A percentile compares a stretch with the other conserved stretches of the same genome.
phyloP scores from a whole-genome alignment of 2,113 vertebrate species.

The Sinocyclocheilus anshuiensis region DNA sequence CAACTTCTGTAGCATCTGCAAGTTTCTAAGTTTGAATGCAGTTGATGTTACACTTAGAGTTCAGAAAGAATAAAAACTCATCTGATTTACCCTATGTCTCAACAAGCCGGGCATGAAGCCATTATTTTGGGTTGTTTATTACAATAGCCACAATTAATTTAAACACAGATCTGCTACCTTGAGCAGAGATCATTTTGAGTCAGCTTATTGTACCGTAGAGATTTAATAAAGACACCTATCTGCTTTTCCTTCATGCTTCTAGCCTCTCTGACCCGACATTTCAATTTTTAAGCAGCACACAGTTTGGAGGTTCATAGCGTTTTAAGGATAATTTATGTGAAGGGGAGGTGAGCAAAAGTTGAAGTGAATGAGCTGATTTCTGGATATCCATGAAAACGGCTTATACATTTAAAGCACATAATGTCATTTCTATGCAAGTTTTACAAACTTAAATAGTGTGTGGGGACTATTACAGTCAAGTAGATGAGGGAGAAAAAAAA shows the following conservation, averaged over 20 bases:
- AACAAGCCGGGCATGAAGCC: neutral
- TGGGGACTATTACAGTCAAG: slow-evolving; percentile 2
- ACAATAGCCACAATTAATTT: neutral
- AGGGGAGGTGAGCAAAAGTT: neutral
- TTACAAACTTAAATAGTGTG: neutral
- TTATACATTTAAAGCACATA: neutral
- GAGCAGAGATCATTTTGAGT: neutral
- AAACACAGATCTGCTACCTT: neutral
- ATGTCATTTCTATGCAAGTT: neutral
- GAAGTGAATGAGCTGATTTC: neutral
- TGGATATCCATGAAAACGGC: neutral
- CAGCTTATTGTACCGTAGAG: neutral
- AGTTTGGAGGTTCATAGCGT: neutral
- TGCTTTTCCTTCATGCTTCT: neutral
- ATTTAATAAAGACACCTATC: neutral
- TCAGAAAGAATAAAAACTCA: neutral
- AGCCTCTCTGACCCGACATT: neutral
- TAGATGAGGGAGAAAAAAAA: neutral
- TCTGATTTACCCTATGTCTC: neutral
- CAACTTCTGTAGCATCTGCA: neutral
- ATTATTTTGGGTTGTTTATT: slow-evolving; percentile 10
- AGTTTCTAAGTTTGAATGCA: neutral
- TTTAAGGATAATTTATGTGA: neutral
- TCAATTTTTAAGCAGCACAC: neutral
- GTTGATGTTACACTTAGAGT: neutral